Conservation (phyloP, 2,888 invertebrate species). For the Fragum sueziense region DNA sequence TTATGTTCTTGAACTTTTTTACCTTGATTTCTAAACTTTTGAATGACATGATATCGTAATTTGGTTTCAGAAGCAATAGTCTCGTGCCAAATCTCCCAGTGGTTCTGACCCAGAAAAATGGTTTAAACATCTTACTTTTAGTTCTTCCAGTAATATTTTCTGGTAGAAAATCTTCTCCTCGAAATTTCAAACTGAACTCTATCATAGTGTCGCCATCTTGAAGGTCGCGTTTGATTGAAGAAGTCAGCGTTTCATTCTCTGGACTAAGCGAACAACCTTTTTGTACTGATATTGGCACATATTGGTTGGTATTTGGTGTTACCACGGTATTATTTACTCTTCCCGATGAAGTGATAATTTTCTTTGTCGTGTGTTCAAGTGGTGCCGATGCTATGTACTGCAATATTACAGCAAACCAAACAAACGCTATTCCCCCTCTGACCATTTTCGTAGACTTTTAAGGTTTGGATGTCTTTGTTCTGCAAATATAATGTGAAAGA, state of each 20-base stretch:
- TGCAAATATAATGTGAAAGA: too few relatives aligned
- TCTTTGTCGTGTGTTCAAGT: not conserved
- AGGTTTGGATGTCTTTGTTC: too few relatives aligned
- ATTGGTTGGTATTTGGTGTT: not conserved
- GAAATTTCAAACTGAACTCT: slow-evolving; percentile 5
- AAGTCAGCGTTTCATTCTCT: not conserved
- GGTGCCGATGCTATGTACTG: not conserved
- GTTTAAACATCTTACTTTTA: slow-evolving; percentile 44
- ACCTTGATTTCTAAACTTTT: slow-evolving; percentile 70
- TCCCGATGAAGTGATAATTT: not conserved
- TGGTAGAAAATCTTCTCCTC: not conserved
- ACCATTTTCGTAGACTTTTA: too few relatives aligned
- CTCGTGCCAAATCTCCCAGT: slow-evolving; percentile 70
- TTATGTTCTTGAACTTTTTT: slow-evolving; percentile 59
- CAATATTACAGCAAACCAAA: not conserved
- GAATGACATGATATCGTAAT: slow-evolving; percentile 73
- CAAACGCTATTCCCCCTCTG: not conserved
- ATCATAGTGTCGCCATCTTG: slow-evolving; percentile 4
- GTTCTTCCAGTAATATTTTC: not conserved
- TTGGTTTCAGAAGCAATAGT: slow-evolving; percentile 73
- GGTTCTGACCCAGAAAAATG: slow-evolving; percentile 68
- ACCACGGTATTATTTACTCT: not conserved
- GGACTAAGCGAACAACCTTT: slow-evolving; percentile 2
- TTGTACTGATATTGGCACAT: not conserved
- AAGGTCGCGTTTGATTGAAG: not conserved